Evolutionary conservation across 1,140 invertebrate species (phyloP).

Genomic region (Brachionus manjavacas): DNA sequence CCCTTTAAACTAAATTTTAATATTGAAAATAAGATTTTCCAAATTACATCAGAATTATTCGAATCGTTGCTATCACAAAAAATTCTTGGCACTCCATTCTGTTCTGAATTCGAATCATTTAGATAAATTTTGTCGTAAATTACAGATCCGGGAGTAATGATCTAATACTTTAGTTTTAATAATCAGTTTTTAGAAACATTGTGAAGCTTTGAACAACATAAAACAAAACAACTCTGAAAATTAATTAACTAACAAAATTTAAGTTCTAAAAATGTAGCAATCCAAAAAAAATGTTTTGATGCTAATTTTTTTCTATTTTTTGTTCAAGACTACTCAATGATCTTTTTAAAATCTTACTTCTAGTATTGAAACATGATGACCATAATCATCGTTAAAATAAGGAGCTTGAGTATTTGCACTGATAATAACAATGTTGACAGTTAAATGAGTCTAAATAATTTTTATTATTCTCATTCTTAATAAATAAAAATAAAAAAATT

Average conservation of each 20-base stretch:
- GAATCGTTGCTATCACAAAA: neutral
- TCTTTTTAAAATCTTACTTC: slow-evolving; percentile 2
- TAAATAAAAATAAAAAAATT: neutral
- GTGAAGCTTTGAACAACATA: too few species aligned
- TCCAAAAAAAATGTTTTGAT: too few species aligned
- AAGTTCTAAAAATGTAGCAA: too few species aligned
- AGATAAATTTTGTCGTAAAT: slow-evolving; percentile 19
- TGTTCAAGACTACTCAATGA: too few species aligned
- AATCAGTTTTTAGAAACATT: neutral
- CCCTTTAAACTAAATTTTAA: too few species aligned
- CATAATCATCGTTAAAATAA: neutral
- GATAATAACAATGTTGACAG: neutral
- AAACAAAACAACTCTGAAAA: too few species aligned
- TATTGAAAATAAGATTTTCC: neutral
- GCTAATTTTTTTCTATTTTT: too few species aligned
- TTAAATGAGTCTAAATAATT: slow-evolving; percentile 12
- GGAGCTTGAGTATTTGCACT: neutral
- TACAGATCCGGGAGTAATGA: neutral
- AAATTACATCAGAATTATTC: slow-evolving; percentile 28
- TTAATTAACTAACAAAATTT: too few species aligned
- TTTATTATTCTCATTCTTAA: neutral
- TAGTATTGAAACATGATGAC: neutral
- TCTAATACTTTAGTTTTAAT: neutral
- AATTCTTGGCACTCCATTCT: neutral
- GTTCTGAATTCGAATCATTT: slow-evolving; percentile 18